Conservation (phyloP, 1,140 invertebrate genomes). For the Aphidius gifuensis region DNA sequence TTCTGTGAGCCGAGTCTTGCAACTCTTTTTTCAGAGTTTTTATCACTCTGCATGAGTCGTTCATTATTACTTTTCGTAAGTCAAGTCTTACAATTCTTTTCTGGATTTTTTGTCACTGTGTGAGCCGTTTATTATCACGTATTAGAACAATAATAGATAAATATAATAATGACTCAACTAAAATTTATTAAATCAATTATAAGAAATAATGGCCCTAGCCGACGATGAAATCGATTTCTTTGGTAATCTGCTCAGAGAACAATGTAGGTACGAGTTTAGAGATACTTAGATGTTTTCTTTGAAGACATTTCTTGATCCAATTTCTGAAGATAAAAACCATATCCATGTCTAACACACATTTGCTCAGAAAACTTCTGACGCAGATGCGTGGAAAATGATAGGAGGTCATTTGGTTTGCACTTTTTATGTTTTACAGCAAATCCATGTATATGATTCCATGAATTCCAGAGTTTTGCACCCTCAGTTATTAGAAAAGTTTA, state of each 20-base stretch:
- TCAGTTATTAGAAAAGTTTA: conserved; percentile 6
- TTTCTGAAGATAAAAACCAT: not conserved
- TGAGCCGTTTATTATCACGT: too few relatives aligned
- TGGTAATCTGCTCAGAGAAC: conserved; percentile 3
- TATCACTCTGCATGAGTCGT: too few relatives aligned
- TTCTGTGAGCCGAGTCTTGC: too few relatives aligned
- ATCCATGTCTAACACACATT: conserved; percentile 3
- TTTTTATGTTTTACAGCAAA: conserved; percentile 11
- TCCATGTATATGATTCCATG: conserved; percentile 18
- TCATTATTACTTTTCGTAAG: too few relatives aligned
- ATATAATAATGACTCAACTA: too few relatives aligned
- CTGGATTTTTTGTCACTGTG: too few relatives aligned
- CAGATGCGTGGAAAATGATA: conserved; percentile 6
- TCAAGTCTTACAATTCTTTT: too few relatives aligned
- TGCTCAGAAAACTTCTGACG: not conserved
- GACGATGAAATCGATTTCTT: conserved; percentile 12
- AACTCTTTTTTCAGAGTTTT: too few relatives aligned
- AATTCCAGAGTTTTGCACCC: not conserved
- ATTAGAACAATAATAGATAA: too few relatives aligned
- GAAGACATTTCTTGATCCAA: not conserved
- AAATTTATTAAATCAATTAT: too few relatives aligned
- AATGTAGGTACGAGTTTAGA: conserved; percentile 4
- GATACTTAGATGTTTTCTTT: conserved; percentile 1
- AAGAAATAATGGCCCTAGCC: not conserved
- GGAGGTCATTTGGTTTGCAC: conserved; percentile 9